These are phyloP conservation scores for Palythoa grandis DNA, from an alignment of 92 coral and sea anemone genomes.

Conservation along the genomic window DNA sequence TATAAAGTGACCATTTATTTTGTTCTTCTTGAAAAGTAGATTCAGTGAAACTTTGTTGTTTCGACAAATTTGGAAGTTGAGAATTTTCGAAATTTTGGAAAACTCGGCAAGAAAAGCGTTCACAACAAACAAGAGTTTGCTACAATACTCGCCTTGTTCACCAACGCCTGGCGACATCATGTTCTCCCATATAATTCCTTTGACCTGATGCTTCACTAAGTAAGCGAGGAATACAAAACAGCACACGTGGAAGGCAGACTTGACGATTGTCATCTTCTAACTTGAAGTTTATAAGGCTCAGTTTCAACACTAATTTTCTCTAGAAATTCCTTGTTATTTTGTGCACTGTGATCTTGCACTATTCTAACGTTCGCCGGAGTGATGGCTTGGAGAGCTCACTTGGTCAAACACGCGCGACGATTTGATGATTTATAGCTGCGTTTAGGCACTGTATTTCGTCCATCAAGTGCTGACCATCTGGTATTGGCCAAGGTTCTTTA, in stretches of 20 bases:
- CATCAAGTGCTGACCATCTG: conserved; percentile 22
- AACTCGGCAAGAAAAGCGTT: not conserved
- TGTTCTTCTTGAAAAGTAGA: too few species aligned
- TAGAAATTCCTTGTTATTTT: not conserved
- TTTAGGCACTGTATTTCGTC: not conserved
- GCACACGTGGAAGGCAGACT: not conserved
- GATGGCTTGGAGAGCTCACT: not conserved
- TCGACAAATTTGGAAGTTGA: too few species aligned
- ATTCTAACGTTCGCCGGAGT: not conserved
- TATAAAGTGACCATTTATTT: too few species aligned
- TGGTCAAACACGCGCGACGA: not conserved
- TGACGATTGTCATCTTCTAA: conserved; percentile 1
- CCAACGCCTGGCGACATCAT: not conserved
- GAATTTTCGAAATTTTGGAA: not conserved
- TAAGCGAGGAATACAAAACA: not conserved
- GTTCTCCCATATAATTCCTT: conserved; percentile 24
- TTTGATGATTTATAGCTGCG: conserved; percentile 5
- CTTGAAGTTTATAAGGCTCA: not conserved
- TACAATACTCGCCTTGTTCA: not conserved
- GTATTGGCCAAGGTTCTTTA: conserved; percentile 23
- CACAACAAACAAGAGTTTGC: not conserved
- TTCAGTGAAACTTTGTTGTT: too few species aligned
- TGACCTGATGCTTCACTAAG: not conserved
- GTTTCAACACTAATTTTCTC: not conserved
- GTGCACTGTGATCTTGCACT: not conserved